Evolutionary conservation across 2,888 invertebrate species (phyloP).

Genomic region (Patella caerulea): DNA sequence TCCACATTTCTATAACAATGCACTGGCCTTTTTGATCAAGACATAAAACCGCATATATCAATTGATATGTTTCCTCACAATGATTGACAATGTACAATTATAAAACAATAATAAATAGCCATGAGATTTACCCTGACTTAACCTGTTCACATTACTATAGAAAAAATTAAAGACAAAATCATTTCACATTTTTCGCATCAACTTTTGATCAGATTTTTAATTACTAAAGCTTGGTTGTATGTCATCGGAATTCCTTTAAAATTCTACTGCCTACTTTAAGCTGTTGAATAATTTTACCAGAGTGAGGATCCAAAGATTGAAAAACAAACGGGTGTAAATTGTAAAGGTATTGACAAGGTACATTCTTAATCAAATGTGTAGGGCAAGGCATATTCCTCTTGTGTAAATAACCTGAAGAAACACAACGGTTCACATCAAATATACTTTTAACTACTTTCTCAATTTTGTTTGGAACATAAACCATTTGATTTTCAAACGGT

Average conservation of each 20-base stretch:
- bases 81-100: too few species aligned
- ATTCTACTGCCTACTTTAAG: neutral
- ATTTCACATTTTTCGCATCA: too few species aligned
- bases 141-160: too few species aligned
- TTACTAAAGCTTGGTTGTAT: too few species aligned
- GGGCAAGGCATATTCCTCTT: neutral
- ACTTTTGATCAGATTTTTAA: too few species aligned
- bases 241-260: neutral
- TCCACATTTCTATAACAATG: too few species aligned
- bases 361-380: neutral
- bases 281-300: neutral
- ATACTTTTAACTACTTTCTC: neutral
- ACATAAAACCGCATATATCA: too few species aligned
- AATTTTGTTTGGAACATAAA: neutral
- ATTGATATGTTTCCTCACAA: too few species aligned
- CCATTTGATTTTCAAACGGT: neutral
- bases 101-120: too few species aligned
- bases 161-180: too few species aligned
- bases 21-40: too few species aligned
- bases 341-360: neutral
- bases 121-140: too few species aligned
- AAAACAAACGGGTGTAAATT: slow-evolving; percentile 4
- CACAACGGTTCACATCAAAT: neutral
- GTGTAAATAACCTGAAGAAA: neutral
- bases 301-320: neutral